A percentile compares a stretch with the other conserved stretches of the same genome.
Conservation (phyloP, 2,888 invertebrate genomes). For the Agriopis aurantiaria region DNA sequence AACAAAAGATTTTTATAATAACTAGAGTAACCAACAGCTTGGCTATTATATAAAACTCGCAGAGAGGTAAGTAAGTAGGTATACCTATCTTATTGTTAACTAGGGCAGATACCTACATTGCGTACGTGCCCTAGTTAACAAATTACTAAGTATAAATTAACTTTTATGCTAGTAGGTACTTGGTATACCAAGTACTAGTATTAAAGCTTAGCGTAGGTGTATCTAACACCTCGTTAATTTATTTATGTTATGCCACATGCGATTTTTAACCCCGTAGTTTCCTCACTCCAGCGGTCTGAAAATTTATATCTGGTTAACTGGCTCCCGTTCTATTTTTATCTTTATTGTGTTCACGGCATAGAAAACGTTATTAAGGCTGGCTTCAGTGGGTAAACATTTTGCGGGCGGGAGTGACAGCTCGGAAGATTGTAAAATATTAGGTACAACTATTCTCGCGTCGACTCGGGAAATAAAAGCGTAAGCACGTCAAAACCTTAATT, state of each 20-base stretch:
- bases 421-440: conserved; percentile 19
- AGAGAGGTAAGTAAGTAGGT: too few species aligned
- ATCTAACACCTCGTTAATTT: conserved; percentile 15
- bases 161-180: too few species aligned
- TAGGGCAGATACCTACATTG: too few species aligned
- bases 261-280: conserved; percentile 37
- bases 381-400: conserved; percentile 25
- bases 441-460: conserved; percentile 5
- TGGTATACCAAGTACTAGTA: too few species aligned
- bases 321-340: conserved; percentile 39
- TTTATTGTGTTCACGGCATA: conserved; percentile 35
- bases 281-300: conserved; percentile 40
- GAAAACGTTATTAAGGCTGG: conserved; percentile 16
- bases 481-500: not conserved
- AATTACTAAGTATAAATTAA: too few species aligned
- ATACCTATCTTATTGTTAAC: too few species aligned
- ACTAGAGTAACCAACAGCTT: too few species aligned
- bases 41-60: too few species aligned
- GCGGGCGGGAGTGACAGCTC: conserved; percentile 16
- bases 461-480: conserved; percentile 11
- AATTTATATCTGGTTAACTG: conserved; percentile 35
- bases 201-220: conserved; percentile 17
- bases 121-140: too few species aligned
- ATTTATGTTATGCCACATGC: conserved; percentile 6
- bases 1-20: too few species aligned